These are phyloP conservation scores for Trissoscelio sp. DNA, from an alignment of 2,888 invertebrate genomes.

Conservation along the genomic window DNA sequence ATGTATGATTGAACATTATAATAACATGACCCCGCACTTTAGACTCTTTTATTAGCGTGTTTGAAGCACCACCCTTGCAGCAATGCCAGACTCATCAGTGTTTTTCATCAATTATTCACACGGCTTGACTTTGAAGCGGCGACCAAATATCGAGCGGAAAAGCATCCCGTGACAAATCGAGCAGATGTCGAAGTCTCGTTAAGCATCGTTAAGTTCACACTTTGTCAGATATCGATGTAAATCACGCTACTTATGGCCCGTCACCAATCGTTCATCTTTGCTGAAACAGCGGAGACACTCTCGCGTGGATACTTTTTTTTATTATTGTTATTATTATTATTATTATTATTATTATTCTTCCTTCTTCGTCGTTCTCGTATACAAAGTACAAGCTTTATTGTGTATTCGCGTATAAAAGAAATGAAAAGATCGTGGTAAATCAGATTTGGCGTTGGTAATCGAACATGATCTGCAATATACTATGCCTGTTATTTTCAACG, in stretches of 20 bases:
- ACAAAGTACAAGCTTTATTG: conserved; percentile 47
- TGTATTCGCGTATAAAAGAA: conserved; percentile 59
- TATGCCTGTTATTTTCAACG: conserved; percentile 73
- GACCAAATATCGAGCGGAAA: conserved; percentile 74
- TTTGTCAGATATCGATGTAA: conserved; percentile 75
- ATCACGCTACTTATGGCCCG: conserved; percentile 68
- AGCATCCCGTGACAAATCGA: conserved; percentile 79
- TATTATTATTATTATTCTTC: conserved; percentile 33
- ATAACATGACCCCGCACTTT: conserved; percentile 65
- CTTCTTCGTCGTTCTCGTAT: conserved; percentile 18
- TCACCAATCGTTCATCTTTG: conserved; percentile 67
- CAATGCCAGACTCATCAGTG: conserved; percentile 80
- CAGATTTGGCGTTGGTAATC: conserved; percentile 76
- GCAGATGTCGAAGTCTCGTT: conserved; percentile 82
- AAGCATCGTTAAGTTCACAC: conserved; percentile 72
- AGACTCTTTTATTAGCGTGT: conserved; percentile 58
- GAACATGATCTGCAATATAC: conserved; percentile 76
- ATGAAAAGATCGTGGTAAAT: conserved; percentile 68
- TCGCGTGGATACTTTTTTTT: conserved; percentile 17
- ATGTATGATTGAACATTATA: conserved; percentile 60
- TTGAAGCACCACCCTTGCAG: conserved; percentile 67
- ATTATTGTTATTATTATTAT: too few relatives aligned
- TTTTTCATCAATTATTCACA: conserved; percentile 82
- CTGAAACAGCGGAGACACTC: conserved; percentile 53
- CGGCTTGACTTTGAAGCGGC: conserved; percentile 74